Evolutionary conservation across 2,888 invertebrate genomes (phyloP).

Genomic region (Invenusta paracnida): DNA sequence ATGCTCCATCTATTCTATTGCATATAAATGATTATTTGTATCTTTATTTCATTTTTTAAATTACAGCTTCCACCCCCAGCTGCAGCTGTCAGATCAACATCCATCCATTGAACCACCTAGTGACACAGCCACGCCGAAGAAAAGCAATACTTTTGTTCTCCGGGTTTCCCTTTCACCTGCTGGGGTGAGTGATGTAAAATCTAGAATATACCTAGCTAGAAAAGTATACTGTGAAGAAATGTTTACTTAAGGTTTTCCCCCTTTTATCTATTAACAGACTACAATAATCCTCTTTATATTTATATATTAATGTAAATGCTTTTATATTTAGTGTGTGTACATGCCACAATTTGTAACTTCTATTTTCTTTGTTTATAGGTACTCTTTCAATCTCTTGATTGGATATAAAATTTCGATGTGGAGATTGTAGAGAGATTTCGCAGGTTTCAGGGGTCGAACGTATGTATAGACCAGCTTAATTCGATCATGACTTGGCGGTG

Average conservation of each 20-base stretch:
- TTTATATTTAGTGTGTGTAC: background rate
- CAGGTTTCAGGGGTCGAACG: too few relatives aligned
- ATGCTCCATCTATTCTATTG: too few relatives aligned
- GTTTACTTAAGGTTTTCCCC: too few relatives aligned
- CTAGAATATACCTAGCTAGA: too few relatives aligned
- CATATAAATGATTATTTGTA: background rate
- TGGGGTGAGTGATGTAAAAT: background rate
- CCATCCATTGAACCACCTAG: background rate
- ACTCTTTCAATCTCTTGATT: background rate
- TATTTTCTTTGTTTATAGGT: background rate
- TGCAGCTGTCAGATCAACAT: too few relatives aligned
- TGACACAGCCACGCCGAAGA: background rate
- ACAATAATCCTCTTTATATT: background rate
- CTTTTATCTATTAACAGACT: too few relatives aligned
- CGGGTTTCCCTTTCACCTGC: background rate
- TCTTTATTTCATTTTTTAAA: background rate
- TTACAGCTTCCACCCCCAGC: background rate
- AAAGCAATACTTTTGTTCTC: background rate
- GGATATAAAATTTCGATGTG: background rate
- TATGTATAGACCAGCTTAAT: too few relatives aligned
- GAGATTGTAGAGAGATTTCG: too few relatives aligned
- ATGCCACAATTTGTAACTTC: background rate
- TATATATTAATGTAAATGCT: background rate
- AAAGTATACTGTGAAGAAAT: too few relatives aligned
- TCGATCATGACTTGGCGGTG: too few relatives aligned